Percentiles rank a stretch among this genome's conserved stretches.
Evolutionary conservation across 2,888 invertebrate species (phyloP).

Genomic region (Cremastinae sp.): DNA sequence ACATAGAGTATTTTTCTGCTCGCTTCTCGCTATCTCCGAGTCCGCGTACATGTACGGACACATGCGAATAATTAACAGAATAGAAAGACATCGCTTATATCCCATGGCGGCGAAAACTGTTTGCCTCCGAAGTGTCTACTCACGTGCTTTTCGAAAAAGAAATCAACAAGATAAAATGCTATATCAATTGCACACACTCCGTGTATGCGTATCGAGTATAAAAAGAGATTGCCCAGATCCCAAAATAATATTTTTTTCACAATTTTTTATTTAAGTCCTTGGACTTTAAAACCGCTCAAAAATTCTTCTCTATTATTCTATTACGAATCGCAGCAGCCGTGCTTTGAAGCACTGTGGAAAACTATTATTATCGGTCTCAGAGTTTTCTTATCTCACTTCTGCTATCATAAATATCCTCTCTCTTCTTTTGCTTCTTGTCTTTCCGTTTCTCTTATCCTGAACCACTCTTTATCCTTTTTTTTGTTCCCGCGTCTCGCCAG

Average conservation of each 20-base stretch:
- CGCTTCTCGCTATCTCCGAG: not conserved
- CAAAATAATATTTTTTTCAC: no score
- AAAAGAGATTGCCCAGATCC: no score
- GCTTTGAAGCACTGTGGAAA: slow-evolving; percentile 14
- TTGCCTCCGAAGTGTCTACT: slow-evolving; percentile 68
- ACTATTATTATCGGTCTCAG: slow-evolving; percentile 3
- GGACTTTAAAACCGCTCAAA: no score
- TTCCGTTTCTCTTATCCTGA: not conserved
- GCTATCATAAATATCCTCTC: not conserved
- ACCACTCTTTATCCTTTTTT: slow-evolving; percentile 10
- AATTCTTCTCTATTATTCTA: no score
- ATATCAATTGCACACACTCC: no score
- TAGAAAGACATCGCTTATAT: slow-evolving; percentile 39
- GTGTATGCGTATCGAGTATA: no score
- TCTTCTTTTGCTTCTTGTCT: not conserved
- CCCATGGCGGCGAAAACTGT: slow-evolving; percentile 69
- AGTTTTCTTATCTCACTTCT: slow-evolving; percentile 8
- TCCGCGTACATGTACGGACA: slow-evolving; percentile 1
- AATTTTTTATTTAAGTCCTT: no score
- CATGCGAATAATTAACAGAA: slow-evolving; percentile 3
- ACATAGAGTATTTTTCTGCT: not conserved
- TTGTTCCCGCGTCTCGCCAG: slow-evolving; percentile 1
- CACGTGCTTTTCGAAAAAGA: slow-evolving; percentile 59
- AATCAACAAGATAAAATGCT: no score
- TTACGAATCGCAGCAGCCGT: no score